Evolutionary conservation across 2,113 vertebrate species (phyloP), one percentile per base, ranked within the genome.

Genomic region (Cochlearius cochlearius): DNA sequence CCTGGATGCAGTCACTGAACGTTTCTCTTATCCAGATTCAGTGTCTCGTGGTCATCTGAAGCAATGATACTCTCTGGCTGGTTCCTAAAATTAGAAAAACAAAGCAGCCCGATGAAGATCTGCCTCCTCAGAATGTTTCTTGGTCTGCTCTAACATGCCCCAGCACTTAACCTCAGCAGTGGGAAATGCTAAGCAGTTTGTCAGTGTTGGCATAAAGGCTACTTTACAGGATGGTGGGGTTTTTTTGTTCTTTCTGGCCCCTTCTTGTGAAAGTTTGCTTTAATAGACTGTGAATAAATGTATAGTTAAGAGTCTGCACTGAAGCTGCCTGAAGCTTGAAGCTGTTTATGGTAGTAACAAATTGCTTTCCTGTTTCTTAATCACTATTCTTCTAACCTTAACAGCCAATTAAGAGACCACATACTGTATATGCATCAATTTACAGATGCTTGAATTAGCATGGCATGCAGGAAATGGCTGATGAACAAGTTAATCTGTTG

Each of bases 331-430:
- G 56, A 68, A 85, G 17, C 16, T 63, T 91, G 45, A 68, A 92
- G 41, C 38, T 43, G 55, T 43, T 86, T 26, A 15, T 22, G 16
- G 29, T 64, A 22, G 56, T 39, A 87, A 72, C 18, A 94, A 86
- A 66, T 43, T 10, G 2, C 80, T 94, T 82, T 92, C 81, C 59
- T 80, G 4, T 85, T 90, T 60, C 41, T 72, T 84, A 78, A 60
- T 88, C 73, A 86, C n/a, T 56, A 83, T 75, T 83, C 41, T 72
- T 95, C 56, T 88, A 75, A 90, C 49, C 29, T 91, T 90, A 91
- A 52, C 83, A 91, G 49, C 41, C 55, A 84, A 82, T 90, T 96
- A 94, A 82, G 34, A 89, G 58, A 53, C 30, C 29, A 50, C 49
- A 86, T 49, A 59, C 22, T 36, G 41, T 34, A 86, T 12, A 62